phyloP scores from a whole-genome alignment of 2,113 vertebrate genomes.

The Vanacampus margaritifer region DNA sequence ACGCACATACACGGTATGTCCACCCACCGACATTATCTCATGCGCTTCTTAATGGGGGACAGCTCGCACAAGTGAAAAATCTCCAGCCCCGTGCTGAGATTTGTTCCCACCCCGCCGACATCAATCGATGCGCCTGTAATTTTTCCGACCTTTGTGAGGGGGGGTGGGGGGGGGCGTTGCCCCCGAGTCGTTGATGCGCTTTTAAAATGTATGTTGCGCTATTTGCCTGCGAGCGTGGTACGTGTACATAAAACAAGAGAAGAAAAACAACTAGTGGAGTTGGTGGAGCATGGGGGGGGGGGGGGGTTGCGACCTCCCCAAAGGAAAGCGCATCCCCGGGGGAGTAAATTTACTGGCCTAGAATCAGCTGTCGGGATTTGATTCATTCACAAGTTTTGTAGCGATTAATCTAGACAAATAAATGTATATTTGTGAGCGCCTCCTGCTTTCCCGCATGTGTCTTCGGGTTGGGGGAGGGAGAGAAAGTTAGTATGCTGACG shows the following conservation, averaged over 20 bases:
- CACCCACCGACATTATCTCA: constrained; percentile 53
- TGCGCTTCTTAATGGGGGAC: constrained; percentile 52
- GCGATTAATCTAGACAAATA: constrained; percentile 73
- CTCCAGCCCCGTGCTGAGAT: constrained; percentile 42
- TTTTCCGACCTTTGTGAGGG: constrained; percentile 50
- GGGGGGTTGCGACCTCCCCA: constrained; percentile 37
- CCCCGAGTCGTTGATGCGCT: constrained; percentile 46
- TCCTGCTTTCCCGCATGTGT: constrained; percentile 16
- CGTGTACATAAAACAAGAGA: constrained; percentile 45
- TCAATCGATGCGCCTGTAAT: constrained; percentile 67
- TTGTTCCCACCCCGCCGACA: constrained; percentile 63
- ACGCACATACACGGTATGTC: constrained; percentile 31
- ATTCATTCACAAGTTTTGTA: constrained; percentile 76
- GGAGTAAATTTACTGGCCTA: constrained; percentile 73
- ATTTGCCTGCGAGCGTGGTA: constrained; percentile 65
- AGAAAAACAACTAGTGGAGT: constrained; percentile 41
- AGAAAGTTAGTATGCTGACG: constrained; percentile 64
- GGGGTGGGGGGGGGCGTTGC: constrained; percentile 27
- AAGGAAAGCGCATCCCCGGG: constrained; percentile 69
- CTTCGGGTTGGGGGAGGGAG: constrained; percentile 2
- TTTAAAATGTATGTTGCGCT: constrained; percentile 69
- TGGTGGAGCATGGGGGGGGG: constrained; percentile 37
- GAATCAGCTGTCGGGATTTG: constrained; percentile 76
- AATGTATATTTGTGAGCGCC: constrained; percentile 68
- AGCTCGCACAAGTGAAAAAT: constrained; percentile 54